These are phyloP conservation scores for Vanessa cardui DNA, from an alignment of 2,888 invertebrate genomes.

Conservation along the genomic window DNA sequence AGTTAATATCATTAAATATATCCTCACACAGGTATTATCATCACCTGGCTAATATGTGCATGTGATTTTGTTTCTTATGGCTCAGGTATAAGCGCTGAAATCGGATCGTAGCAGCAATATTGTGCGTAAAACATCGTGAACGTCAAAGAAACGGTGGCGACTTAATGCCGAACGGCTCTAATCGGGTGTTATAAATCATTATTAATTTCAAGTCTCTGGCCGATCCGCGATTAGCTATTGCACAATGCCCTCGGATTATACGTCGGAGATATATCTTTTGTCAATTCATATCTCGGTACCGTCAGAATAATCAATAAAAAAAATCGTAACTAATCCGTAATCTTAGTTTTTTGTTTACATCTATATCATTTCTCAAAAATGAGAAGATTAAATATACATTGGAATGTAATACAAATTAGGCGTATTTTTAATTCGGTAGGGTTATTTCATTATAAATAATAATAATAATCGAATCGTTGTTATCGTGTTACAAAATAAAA, in stretches of 20 bases:
- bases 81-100: conserved; percentile 25
- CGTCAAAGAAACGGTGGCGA: conserved; percentile 58
- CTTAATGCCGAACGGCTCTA: conserved; percentile 69
- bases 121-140: conserved; percentile 34
- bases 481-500: neutral
- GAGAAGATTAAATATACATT: too few species aligned
- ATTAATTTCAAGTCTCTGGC: conserved; percentile 74
- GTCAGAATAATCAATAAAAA: conserved; percentile 48
- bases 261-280: conserved; percentile 79
- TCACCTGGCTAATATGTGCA: conserved; percentile 28
- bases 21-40: conserved; percentile 23
- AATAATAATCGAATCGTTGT: neutral
- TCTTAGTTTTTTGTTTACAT: too few species aligned
- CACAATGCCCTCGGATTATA: conserved; percentile 79
- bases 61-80: conserved; percentile 29
- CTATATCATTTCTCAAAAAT: neutral
- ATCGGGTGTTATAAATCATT: conserved; percentile 81
- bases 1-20: conserved; percentile 37
- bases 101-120: conserved; percentile 20
- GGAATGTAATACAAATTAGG: neutral
- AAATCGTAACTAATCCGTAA: neutral
- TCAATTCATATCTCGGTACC: conserved; percentile 76
- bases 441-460: neutral
- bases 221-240: conserved; percentile 81
- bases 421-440: neutral